Evolutionary conservation across 2,113 vertebrate species (phyloP).

Genomic region (Crotalus helleri): DNA sequence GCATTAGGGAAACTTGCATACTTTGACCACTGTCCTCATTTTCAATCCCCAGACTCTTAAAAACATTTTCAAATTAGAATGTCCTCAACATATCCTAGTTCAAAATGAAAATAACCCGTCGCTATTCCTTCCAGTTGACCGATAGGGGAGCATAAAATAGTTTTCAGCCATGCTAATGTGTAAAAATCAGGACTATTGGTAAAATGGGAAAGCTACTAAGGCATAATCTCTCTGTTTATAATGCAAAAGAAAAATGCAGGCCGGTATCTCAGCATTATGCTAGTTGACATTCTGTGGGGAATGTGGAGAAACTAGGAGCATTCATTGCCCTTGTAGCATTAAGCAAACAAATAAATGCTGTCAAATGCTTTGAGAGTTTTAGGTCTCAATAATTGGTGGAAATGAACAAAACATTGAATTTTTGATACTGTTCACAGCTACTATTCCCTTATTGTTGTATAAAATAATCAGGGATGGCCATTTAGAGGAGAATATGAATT

Average conservation of each 20-base stretch:
- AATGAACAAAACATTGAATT: not conserved
- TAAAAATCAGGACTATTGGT: not conserved
- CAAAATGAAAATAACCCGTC: not conserved
- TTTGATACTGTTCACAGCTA: not conserved
- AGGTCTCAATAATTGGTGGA: not conserved
- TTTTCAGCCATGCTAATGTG: not conserved
- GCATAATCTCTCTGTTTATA: not conserved
- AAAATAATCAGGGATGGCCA: not conserved
- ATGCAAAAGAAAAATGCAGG: not conserved
- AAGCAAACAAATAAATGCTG: not conserved
- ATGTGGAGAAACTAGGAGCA: not conserved
- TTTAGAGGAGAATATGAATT: not conserved
- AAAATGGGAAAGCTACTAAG: not conserved
- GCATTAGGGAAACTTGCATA: fast-evolving
- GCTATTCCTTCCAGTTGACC: not conserved
- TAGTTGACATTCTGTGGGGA: not conserved
- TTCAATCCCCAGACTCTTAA: not conserved
- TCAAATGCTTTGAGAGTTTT: not conserved
- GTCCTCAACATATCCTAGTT: not conserved
- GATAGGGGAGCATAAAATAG: not conserved
- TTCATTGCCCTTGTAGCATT: not conserved
- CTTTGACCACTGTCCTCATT: not conserved
- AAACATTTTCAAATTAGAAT: not conserved
- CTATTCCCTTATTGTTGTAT: not conserved
- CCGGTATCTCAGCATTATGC: not conserved